These are phyloP conservation scores for Rhabdomys dilectus DNA, from an alignment of 2,113 vertebrate genomes.

Conservation along the genomic window DNA sequence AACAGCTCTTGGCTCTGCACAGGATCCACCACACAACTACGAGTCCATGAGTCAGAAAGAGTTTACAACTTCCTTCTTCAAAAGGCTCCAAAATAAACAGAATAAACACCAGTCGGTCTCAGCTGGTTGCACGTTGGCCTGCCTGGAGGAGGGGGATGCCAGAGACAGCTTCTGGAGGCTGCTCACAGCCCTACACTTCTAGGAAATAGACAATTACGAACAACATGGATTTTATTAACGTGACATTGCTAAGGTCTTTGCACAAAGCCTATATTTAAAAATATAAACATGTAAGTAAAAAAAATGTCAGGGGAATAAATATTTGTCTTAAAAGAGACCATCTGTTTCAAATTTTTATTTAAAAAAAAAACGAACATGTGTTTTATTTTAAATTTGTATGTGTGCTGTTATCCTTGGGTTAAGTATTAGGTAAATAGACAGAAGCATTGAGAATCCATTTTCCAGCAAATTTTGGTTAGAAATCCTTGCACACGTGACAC, in stretches of 20 bases:
- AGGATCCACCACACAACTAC: neutral
- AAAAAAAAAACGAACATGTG: slow-evolving; percentile 84
- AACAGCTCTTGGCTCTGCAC: slow-evolving; percentile 37
- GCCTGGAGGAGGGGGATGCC: slow-evolving; percentile 78
- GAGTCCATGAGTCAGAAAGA: slow-evolving; percentile 63
- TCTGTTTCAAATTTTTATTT: slow-evolving; percentile 89
- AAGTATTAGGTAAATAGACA: slow-evolving; percentile 90
- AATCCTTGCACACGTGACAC: slow-evolving; percentile 84
- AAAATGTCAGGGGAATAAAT: slow-evolving; percentile 87
- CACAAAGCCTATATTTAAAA: slow-evolving; percentile 84
- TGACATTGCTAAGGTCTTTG: slow-evolving; percentile 83
- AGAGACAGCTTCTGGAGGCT: slow-evolving; percentile 75
- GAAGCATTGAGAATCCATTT: slow-evolving; percentile 88
- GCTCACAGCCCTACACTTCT: slow-evolving; percentile 73
- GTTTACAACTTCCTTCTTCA: slow-evolving; percentile 77
- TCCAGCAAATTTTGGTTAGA: slow-evolving; percentile 86
- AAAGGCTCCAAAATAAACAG: slow-evolving; percentile 77
- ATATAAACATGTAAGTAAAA: slow-evolving; percentile 87
- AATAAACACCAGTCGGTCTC: slow-evolving; percentile 81
- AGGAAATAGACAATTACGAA: slow-evolving; percentile 83
- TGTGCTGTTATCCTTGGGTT: slow-evolving; percentile 89
- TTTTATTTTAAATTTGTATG: slow-evolving; percentile 91
- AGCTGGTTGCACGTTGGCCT: slow-evolving; percentile 75
- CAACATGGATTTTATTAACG: slow-evolving; percentile 83
- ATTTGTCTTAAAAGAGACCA: slow-evolving; percentile 88